Evolutionary conservation across 2,888 invertebrate genomes (phyloP).

Genomic region (Maniola hyperantus): DNA sequence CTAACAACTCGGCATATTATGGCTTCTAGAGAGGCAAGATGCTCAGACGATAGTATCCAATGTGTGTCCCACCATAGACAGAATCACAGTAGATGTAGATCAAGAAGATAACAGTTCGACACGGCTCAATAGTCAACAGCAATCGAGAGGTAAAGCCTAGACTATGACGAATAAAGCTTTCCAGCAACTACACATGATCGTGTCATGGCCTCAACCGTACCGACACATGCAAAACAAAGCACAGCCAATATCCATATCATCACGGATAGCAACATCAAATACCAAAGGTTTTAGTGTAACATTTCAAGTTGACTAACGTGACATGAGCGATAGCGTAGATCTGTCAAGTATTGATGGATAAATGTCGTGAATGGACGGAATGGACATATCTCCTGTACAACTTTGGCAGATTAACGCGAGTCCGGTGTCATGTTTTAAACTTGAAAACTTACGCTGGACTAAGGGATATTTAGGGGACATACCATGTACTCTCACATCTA

Average conservation of each 20-base stretch:
- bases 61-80: not conserved
- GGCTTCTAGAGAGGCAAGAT: not conserved
- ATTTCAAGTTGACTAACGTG: too few species aligned
- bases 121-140: conserved; percentile 28
- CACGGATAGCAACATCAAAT: not conserved
- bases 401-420: too few species aligned
- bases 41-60: not conserved
- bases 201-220: not conserved
- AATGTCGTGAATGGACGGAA: too few species aligned
- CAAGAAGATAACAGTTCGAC: conserved; percentile 36
- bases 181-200: conserved; percentile 21
- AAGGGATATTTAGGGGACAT: not conserved
- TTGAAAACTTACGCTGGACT: too few species aligned
- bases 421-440: too few species aligned
- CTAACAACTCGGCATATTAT: too few species aligned
- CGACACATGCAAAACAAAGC: not conserved
- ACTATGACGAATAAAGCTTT: conserved; percentile 22
- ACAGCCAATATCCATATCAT: not conserved
- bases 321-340: too few species aligned
- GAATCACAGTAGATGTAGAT: conserved; percentile 21
- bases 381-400: too few species aligned
- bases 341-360: too few species aligned
- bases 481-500: not conserved
- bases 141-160: conserved; percentile 24
- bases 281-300: too few species aligned